Conservation (phyloP, 2,888 invertebrate species). For the Eubasilissa splendida region DNA sequence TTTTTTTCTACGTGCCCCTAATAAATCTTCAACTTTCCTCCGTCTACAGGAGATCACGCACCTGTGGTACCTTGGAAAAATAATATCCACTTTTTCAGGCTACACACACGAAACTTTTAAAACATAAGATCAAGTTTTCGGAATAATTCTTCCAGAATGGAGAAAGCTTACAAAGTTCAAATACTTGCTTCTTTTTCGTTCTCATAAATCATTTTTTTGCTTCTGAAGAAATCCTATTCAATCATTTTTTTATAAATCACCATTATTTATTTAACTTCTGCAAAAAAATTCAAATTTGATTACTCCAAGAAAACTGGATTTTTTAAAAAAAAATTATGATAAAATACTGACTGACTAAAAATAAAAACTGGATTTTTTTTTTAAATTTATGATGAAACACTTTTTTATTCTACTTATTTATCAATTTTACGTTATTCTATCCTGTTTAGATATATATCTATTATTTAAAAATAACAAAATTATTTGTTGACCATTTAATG, state of each 20-base stretch:
- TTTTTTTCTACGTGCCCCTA: slow-evolving; percentile 56
- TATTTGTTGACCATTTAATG: too few relatives aligned
- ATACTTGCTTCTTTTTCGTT: slow-evolving; percentile 12
- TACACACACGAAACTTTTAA: slow-evolving; percentile 48
- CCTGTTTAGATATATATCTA: too few relatives aligned
- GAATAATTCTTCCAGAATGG: slow-evolving; percentile 42
- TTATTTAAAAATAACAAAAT: too few relatives aligned
- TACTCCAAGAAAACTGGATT: too few relatives aligned
- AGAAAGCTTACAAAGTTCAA: slow-evolving; percentile 27
- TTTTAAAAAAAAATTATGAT: too few relatives aligned
- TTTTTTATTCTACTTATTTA: neutral
- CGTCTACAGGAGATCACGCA: slow-evolving; percentile 55
- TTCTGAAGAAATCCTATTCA: too few relatives aligned
- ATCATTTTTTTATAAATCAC: too few relatives aligned
- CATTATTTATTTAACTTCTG: too few relatives aligned
- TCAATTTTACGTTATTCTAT: neutral
- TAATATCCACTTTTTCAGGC: slow-evolving; percentile 44
- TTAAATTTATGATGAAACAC: too few relatives aligned
- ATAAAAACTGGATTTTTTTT: too few relatives aligned
- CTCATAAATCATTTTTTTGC: slow-evolving; percentile 5
- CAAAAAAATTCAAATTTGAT: neutral
- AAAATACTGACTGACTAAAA: too few relatives aligned
- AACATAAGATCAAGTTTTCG: slow-evolving; percentile 56
- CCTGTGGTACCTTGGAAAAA: slow-evolving; percentile 55
- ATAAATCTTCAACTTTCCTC: slow-evolving; percentile 58